Base-by-base conservation (phyloP, 1,140 invertebrate genomes). In the Drosophila nigromelanica region DNA sequence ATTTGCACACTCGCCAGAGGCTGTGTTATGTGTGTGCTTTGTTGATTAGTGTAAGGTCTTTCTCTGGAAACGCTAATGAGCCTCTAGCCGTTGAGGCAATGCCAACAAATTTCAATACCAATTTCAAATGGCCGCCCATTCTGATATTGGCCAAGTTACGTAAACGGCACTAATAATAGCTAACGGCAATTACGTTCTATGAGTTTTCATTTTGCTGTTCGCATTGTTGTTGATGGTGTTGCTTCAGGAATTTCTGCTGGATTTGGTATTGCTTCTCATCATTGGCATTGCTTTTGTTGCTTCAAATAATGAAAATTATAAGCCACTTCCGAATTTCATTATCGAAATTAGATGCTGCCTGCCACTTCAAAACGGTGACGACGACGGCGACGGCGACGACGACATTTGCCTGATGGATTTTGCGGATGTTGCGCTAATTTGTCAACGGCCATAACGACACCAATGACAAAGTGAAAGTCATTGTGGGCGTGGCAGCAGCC, bases 261-360 rank as follows among this genome's bases (percentile, higher is more conserved):
- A n/a, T 10, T 14, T n/a, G 39, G n/a, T 56, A 45, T 58, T 54
- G 58, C 33, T 55, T 21, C 21, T 66, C 61, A 52, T 73, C 68
- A 60, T 8, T 56, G 27, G 37, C 52, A 21, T 79, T 77, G 47
- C 33, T 39, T 52, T 45, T 85, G 80, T 80, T 85, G 80, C 64
- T 67, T 73, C 63, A 52, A 73, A 73, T 76, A 81, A 81, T 87
- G 78, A 68, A 83, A 89, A 87, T 87, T 79, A 89, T 79, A 79
- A 89, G 64, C 76, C 59, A 89, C 79, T 87, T 87, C 82, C 82
- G 82, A 87, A 82, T 87, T 87, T 89, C 79, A 89, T 83, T 82
- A 87, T 89, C 83, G 83, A 87, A 89, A 89, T 89, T 87, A 89
- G 83, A 79, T 82, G 82, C 74, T 54, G 72, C 18, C 47, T 54